phyloP scores from a whole-genome alignment of 2,888 invertebrate species.

The Torymus aiolomorphi region DNA sequence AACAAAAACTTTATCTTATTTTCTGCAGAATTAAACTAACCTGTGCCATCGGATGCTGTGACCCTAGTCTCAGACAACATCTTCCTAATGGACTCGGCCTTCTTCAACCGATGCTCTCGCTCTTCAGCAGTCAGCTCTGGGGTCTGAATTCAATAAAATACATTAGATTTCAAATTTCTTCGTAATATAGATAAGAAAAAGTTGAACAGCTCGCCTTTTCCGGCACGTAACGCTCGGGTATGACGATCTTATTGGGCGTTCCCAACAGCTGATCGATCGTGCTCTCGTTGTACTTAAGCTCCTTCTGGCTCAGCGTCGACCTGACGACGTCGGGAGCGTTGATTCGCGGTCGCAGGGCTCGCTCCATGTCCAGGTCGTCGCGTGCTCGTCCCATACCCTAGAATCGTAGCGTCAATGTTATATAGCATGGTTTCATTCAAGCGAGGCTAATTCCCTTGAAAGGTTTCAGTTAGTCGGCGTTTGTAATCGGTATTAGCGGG shows the following conservation, averaged over 20 bases:
- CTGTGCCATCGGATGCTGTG: slow-evolving; percentile 71
- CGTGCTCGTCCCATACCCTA: slow-evolving; percentile 80
- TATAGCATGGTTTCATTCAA: background rate
- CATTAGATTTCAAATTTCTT: too few relatives aligned
- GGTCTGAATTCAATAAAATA: slow-evolving; percentile 75
- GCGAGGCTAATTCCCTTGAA: too few relatives aligned
- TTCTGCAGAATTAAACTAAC: slow-evolving; percentile 55
- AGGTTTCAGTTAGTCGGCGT: too few relatives aligned
- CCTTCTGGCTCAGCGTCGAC: slow-evolving; percentile 84
- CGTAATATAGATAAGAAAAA: background rate
- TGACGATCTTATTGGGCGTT: slow-evolving; percentile 92
- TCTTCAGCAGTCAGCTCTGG: slow-evolving; percentile 92
- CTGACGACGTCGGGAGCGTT: slow-evolving; percentile 92
- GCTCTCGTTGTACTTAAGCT: slow-evolving; percentile 84
- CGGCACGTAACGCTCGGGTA: slow-evolving; percentile 94
- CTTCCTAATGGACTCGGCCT: slow-evolving; percentile 93
- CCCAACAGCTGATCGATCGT: slow-evolving; percentile 92
- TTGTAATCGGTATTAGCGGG: too few relatives aligned
- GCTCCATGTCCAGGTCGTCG: slow-evolving; percentile 92
- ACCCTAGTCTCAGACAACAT: slow-evolving; percentile 87
- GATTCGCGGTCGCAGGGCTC: slow-evolving; percentile 84
- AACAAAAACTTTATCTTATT: background rate
- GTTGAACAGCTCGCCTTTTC: slow-evolving; percentile 81
- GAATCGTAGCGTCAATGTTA: slow-evolving; percentile 14
- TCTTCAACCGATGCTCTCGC: slow-evolving; percentile 87